These are phyloP conservation scores for Pseudomyrmex cubaensis DNA, from an alignment of 1,140 invertebrate species.

Conservation along the genomic window DNA sequence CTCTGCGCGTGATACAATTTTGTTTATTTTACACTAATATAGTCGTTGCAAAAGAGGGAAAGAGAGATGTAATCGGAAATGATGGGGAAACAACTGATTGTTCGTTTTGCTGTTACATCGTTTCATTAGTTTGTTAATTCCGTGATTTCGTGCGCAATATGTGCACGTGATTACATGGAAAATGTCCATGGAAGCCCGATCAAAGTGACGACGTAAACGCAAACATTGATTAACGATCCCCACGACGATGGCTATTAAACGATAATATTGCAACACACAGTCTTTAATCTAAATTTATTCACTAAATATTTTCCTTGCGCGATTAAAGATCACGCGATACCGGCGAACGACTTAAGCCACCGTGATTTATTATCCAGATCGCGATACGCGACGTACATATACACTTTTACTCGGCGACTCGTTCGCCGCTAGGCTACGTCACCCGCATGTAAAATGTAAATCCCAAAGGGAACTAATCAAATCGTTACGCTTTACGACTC, in stretches of 20 bases:
- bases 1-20: too few species aligned
- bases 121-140: conserved; percentile 43
- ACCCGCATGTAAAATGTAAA: conserved; percentile 54
- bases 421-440: not conserved
- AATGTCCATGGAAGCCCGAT: conserved; percentile 19
- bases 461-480: conserved; percentile 55
- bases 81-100: not conserved
- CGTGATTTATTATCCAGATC: conserved; percentile 53
- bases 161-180: conserved; percentile 1
- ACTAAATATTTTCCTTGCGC: conserved; percentile 46
- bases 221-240: conserved; percentile 49
- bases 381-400: not conserved
- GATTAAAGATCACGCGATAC: conserved; percentile 46
- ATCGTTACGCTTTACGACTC: conserved; percentile 48
- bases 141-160: conserved; percentile 2
- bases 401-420: too few species aligned
- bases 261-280: conserved; percentile 9
- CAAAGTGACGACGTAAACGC: conserved; percentile 36
- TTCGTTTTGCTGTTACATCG: not conserved
- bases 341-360: conserved; percentile 37
- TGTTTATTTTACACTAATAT: too few species aligned
- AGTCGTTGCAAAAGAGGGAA: too few species aligned
- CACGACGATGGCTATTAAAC: conserved; percentile 28
- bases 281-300: conserved; percentile 53
- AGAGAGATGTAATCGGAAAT: not conserved